Base-by-base conservation (phyloP, 2,113 vertebrate species). In the Percopsis transmontana region DNA sequence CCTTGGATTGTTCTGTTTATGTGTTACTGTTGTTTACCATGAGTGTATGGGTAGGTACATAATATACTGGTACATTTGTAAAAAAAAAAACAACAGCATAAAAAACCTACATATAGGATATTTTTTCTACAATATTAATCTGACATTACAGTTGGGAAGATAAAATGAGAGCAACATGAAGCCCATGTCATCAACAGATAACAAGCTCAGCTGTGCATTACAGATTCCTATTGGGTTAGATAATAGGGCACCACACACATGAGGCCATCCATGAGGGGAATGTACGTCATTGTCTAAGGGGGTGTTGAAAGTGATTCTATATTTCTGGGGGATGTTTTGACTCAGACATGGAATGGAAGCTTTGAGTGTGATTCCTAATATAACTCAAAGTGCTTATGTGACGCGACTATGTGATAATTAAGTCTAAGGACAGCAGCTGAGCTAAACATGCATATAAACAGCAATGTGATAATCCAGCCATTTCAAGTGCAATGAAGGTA, bases 401-500 rank as follows among this genome's bases (percentile, higher is more conserved):
- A 74, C 85, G 85, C 76, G 53, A 56, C 74, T 14, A 85, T 81
- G 79, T 87, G 85, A 90, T 91, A 89, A 89, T 91, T 90, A 87
- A 88, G 85, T 92, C 87, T 79, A 45, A 82, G 87, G 86, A 91
- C 84, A 81, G 86, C 70, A 20, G 79, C 85, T 33, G 27, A 33
- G 5, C 1, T 90, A 81, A 83, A 76, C 67, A 38, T 77, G 85
- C 86, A 88, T 84, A 89, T 85, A 90, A 91, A 90, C 84, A 80
- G 89, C 63, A 21, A 82, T 66, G 79, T 56, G 84, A 90, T 92
- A 91, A 92, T 90, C 88, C 88, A 85, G 82, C 75, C 82, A 91
- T 92, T 87, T 89, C 77, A 86, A 91, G 88, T 86, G 84, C 83
- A 74, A 77, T 80, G 78, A 86, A 87, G 80, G 77, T 70, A 83